Evolutionary conservation across 2,888 invertebrate species (phyloP), one percentile per base, ranked within the genome.

Genomic region (Dinocampus coccinellae): DNA sequence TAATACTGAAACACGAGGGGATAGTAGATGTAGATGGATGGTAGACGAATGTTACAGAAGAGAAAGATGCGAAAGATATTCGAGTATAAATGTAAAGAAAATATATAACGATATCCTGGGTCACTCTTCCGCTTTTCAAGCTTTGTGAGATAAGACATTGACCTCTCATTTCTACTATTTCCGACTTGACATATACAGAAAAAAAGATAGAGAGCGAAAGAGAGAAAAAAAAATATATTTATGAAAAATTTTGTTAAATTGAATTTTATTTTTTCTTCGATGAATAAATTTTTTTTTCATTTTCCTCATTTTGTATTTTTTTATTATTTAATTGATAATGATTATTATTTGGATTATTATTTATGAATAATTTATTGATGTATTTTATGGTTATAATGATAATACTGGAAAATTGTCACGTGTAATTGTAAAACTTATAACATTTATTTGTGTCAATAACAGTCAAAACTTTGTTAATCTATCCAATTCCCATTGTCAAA

Each of bases 91-190:
- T 34, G 20, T 57, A 36, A 36, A 13, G 34, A 16, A 39, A 11
- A 58, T 53, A 33, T n/a, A 13, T n/a, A 13, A 13, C 20, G 20
- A 39, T 57, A 24, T 16, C 26, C 55, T 47, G 69, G 20, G 70
- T 67, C 63, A 74, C 70, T 58, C 71, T 73, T 73, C 68, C 63
- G 70, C 16, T 47, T 16, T 60, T 52, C 61, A 42, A 69, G 62
- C 52, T 71, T 55, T 57, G 39, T 29, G 55, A 72, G 72, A 72
- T 75, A 76, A 74, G 75, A 64, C 55, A 60, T 67, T 60, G 73
- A 75, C 69, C 75, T n/a, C 74, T 67, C 74, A 76, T 77, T 77
- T 75, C 72, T 75, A 70, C n/a, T n/a, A 20, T 65, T 63, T 58
- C 61, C 29, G 42, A 26, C 60, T 62, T 63, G 42, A 10, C 20